phyloP scores from a whole-genome alignment of 2,113 vertebrate genomes.

The Calonectris borealis region DNA sequence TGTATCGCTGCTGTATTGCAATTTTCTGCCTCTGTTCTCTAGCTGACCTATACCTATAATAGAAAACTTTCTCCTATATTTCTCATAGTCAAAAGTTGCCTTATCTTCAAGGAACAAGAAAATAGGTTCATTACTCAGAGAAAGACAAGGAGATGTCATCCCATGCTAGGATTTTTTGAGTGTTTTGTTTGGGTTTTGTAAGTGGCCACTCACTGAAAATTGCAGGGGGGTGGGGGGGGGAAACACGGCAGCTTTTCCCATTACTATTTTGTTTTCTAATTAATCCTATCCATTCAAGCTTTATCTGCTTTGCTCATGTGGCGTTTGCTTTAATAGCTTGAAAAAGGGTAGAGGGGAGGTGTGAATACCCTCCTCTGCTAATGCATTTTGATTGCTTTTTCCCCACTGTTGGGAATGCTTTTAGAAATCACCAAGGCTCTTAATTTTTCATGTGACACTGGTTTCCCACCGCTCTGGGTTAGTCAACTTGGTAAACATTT shows the following conservation, averaged over 20 bases:
- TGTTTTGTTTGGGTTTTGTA: conserved; percentile 21
- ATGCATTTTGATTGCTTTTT: not conserved
- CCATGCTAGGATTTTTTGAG: not conserved
- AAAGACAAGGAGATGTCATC: conserved; percentile 19
- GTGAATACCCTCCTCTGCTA: not conserved
- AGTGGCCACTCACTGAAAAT: conserved; percentile 25
- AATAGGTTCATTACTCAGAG: conserved; percentile 67
- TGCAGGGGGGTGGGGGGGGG: not conserved
- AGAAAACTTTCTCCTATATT: conserved; percentile 56
- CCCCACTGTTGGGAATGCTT: conserved; percentile 7
- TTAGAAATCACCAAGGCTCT: not conserved
- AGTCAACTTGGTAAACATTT: conserved; percentile 1
- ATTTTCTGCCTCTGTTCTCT: conserved; percentile 46
- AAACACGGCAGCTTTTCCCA: not conserved
- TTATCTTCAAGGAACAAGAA: conserved; percentile 57
- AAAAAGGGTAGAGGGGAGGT: not conserved
- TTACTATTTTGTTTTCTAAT: conserved; percentile 55
- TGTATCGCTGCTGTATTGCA: not conserved
- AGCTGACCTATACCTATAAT: conserved; percentile 49
- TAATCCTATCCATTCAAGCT: conserved; percentile 35
- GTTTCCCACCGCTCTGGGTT: not conserved
- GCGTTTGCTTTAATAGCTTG: not conserved
- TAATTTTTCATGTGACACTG: conserved; percentile 35
- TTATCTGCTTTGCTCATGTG: conserved; percentile 25
- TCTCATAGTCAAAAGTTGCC: conserved; percentile 55